Base-by-base conservation (phyloP, 2,113 vertebrate species). In the Pitta sordida region DNA sequence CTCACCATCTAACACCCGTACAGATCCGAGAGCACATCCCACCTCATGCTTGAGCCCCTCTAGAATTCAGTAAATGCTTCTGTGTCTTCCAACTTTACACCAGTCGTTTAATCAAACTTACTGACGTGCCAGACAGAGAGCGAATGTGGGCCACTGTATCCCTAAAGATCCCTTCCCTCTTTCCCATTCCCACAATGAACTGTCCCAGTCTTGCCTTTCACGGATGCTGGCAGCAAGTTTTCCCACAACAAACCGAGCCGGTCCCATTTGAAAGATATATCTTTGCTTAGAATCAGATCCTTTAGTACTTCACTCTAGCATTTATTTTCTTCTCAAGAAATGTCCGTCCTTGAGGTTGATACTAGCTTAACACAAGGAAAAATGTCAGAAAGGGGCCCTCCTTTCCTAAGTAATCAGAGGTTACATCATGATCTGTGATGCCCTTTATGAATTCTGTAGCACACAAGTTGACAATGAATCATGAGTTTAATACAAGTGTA, bases 401-500 rank as follows among this genome's bases (percentile, higher is more conserved):
- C 59, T 80, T 68, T 81, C 62, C 41, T 20, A 13, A 90, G 41
- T 81, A 80, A 88, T 94, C 59, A 78, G 81, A 37, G 77, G 53
- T 68, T 84, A 37, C 27, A 44, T 85, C 37, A 4, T 69, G 70
- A 48, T 51, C 29, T 15, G 5, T 15, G 78, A n/a, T 90, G 62
- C 69, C 82, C 82, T 86, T 71, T 89, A 76, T 83, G 94, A 84
- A 91, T 95, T 96, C 43, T 21, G 59, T 63, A 84, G 60, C 76
- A 78, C 49, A 53, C 0, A 2, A 49, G 27, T 36, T 88, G 91
- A 75, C 67, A 85, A 80, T 95, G 89, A 95, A 94, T 96, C 87
- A 86, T 81, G 75, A 78, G 37, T 93, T 95, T 93, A 93, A 87
- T 96, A 90, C 69, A 91, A 92, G 94, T 86, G 64, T 88, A 96